A percentile compares a stretch with the other conserved stretches of the same genome.
Conservation (phyloP, 2,888 invertebrate genomes). For the Gisinianus flammeolus region DNA sequence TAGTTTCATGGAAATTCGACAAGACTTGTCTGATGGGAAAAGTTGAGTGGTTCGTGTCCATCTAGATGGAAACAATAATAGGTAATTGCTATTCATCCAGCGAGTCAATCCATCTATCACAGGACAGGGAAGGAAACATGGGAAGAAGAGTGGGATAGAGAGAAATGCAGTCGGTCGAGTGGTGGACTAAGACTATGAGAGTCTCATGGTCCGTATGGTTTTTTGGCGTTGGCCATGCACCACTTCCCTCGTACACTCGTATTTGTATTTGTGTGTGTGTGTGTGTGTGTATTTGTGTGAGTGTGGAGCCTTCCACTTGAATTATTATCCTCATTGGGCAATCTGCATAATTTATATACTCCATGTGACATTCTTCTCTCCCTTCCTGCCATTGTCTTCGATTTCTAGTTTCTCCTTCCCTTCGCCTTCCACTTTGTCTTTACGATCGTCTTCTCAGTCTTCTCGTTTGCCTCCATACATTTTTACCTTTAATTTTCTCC, state of each 20-base stretch:
- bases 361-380: slow-evolving; percentile 6
- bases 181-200: too few species aligned
- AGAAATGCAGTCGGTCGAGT: background rate
- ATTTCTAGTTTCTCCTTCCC: background rate
- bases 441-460: background rate
- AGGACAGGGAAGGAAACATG: background rate
- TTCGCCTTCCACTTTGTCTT: background rate
- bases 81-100: slow-evolving; percentile 7
- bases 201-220: too few species aligned
- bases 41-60: background rate
- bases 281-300: background rate
- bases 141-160: background rate
- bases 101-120: slow-evolving; percentile 7
- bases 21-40: too few species aligned
- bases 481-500: slow-evolving; percentile 9
- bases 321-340: slow-evolving; percentile 39
- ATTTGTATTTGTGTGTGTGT: too few species aligned
- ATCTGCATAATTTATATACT: slow-evolving; percentile 42
- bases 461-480: background rate
- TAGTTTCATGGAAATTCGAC: too few species aligned
- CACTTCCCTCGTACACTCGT: too few species aligned
- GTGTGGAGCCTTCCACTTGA: slow-evolving; percentile 28
- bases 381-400: slow-evolving; percentile 5
- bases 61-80: slow-evolving; percentile 12
- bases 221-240: background rate